Evolutionary conservation across 2,113 vertebrate genomes (phyloP).

Genomic region (Callochromis pleurospilus): DNA sequence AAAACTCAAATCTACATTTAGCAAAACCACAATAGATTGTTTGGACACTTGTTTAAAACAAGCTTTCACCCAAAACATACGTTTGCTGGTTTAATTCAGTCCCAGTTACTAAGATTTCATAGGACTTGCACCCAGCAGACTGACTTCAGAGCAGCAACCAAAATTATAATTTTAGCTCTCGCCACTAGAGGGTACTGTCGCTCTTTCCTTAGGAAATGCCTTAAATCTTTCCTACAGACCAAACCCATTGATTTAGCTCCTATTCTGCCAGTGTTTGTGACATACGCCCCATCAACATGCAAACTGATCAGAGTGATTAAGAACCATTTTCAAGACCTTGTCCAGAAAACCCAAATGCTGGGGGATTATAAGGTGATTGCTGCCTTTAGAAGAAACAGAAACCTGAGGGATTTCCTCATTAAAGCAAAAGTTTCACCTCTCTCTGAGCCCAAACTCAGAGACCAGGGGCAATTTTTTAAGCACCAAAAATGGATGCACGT

Average conservation of each 20-base stretch:
- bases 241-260: fast-evolving
- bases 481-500: too few species aligned
- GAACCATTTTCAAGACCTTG: background rate
- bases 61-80: too few species aligned
- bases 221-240: background rate
- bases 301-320: background rate
- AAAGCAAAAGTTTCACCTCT: too few species aligned
- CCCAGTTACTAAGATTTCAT: fast-evolving
- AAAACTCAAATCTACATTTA: background rate
- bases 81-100: too few species aligned
- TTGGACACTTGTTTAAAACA: too few species aligned
- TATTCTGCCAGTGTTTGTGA: background rate
- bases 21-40: background rate
- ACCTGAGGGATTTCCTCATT: too few species aligned
- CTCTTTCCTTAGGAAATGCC: background rate
- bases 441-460: too few species aligned
- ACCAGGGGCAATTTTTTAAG: too few species aligned
- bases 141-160: background rate
- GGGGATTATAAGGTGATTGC: too few species aligned
- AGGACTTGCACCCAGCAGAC: background rate
- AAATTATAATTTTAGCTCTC: fast-evolving
- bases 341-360: too few species aligned
- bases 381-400: too few species aligned
- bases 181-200: fast-evolving
- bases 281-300: fast-evolving